Conservation (phyloP, 2,113 vertebrate species). For the Cyphotilapia sp. region DNA sequence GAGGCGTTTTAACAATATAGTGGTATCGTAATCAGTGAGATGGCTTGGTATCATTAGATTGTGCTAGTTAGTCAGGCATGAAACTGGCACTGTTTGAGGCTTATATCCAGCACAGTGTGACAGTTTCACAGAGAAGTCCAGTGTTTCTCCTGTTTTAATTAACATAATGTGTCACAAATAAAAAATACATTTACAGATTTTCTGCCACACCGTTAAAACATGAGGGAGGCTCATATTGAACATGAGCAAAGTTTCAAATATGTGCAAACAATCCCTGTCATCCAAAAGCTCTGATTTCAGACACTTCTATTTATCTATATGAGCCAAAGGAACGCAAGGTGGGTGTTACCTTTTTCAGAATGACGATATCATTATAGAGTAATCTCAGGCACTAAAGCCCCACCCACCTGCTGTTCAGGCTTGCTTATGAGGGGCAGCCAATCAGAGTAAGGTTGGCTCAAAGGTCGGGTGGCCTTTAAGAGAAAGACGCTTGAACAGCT, state of each 20-base stretch:
- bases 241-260: background rate
- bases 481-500: background rate
- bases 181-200: background rate
- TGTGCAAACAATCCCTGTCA: fast-evolving
- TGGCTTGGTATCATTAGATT: background rate
- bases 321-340: background rate
- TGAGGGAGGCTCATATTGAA: background rate
- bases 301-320: background rate
- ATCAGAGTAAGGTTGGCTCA: background rate
- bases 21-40: background rate
- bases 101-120: background rate
- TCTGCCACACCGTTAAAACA: background rate
- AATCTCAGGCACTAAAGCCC: background rate
- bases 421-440: background rate
- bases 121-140: background rate
- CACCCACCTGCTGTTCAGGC: background rate
- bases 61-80: background rate
- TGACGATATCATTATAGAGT: background rate
- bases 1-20: background rate
- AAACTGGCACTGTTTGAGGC: background rate
- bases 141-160: background rate
- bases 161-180: background rate
- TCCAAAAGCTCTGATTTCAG: background rate
- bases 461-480: background rate
- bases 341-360: background rate